These are phyloP conservation scores for Cyclina sinensis DNA, from an alignment of 1,140 invertebrate species.

Conservation along the genomic window DNA sequence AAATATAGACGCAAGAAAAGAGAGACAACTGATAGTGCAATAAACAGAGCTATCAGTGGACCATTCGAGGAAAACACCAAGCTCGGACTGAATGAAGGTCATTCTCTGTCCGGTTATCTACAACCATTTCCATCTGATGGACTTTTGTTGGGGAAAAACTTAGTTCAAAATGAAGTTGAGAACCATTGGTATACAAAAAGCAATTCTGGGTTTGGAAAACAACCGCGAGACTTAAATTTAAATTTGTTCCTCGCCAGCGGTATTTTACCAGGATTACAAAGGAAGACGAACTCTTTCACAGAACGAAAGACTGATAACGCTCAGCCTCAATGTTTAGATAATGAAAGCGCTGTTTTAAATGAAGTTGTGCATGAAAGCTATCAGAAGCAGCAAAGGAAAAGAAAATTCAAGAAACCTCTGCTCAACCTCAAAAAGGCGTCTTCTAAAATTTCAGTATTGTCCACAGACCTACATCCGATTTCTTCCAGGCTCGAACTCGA, in stretches of 20 bases:
- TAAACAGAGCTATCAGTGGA: background rate
- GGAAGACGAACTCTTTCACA: background rate
- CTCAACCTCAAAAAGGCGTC: conserved; percentile 40
- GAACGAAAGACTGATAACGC: background rate
- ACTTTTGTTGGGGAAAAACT: background rate
- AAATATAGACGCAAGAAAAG: background rate
- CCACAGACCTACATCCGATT: background rate
- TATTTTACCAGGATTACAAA: background rate
- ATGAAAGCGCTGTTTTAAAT: background rate
- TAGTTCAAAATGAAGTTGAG: background rate
- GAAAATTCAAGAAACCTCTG: conserved; percentile 29
- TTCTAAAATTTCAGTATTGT: conserved; percentile 45
- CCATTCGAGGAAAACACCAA: background rate
- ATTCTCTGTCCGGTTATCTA: background rate
- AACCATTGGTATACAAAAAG: background rate
- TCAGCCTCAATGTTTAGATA: background rate
- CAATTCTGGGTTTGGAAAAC: too few species aligned
- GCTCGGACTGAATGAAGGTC: too few species aligned
- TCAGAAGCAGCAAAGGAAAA: background rate
- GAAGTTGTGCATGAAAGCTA: background rate
- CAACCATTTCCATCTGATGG: background rate
- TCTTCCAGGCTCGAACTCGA: background rate
- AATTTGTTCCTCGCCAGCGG: background rate
- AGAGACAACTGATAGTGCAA: background rate
- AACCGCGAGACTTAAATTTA: too few species aligned